Percentiles rank a stretch among this genome's conserved stretches.
Evolutionary conservation across 2,888 invertebrate genomes (phyloP).

Genomic region (Ethmia dodecea): DNA sequence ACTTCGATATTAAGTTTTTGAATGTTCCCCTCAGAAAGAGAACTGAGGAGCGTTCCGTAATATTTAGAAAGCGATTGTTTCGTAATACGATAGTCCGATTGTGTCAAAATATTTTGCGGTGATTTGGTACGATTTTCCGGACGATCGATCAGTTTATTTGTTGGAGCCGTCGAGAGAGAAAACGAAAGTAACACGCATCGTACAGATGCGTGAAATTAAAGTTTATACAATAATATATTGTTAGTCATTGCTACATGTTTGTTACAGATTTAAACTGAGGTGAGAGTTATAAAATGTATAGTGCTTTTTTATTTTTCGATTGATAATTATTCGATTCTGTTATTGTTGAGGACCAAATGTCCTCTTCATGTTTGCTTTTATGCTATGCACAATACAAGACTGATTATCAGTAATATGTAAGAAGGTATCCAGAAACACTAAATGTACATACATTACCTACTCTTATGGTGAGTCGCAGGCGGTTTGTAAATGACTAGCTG

Average conservation of each 20-base stretch:
- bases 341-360: too few relatives aligned
- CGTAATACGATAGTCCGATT: constrained; percentile 61
- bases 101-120: constrained; percentile 72
- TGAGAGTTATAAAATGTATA: too few relatives aligned
- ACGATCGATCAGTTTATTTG: constrained; percentile 59
- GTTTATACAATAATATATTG: constrained; percentile 46
- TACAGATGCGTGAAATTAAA: constrained; percentile 58
- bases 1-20: constrained; percentile 53
- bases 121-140: constrained; percentile 62
- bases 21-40: constrained; percentile 42
- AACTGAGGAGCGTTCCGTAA: constrained; percentile 20
- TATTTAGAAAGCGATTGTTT: constrained; percentile 65
- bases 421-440: too few relatives aligned
- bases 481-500: too few relatives aligned
- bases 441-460: too few relatives aligned
- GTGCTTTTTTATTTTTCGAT: too few relatives aligned
- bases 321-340: too few relatives aligned
- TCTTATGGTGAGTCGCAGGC: too few relatives aligned
- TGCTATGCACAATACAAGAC: too few relatives aligned
- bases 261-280: too few relatives aligned
- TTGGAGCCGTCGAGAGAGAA: constrained; percentile 31
- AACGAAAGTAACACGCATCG: constrained; percentile 44
- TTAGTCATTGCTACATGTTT: constrained; percentile 25
- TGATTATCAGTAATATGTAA: too few relatives aligned
- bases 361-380: too few relatives aligned